phyloP scores from a whole-genome alignment of 2,797 vertebrate genomes.

The Simalia tracyae region DNA sequence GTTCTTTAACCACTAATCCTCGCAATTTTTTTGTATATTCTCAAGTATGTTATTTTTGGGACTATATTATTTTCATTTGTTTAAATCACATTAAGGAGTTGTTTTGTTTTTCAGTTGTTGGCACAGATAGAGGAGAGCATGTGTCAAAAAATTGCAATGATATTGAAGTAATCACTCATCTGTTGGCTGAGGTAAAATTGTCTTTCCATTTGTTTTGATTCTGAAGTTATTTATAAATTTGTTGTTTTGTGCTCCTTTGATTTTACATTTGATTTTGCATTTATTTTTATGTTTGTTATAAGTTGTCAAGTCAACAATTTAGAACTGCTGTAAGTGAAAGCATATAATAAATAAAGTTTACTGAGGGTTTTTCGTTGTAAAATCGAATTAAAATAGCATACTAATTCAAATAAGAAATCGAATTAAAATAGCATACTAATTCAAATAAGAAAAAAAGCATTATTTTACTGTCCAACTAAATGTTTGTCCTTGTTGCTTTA shows the following conservation, averaged over 20 bases:
- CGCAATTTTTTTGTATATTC: background rate
- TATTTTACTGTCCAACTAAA: too few relatives aligned
- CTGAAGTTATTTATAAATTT: background rate
- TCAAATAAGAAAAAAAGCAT: too few relatives aligned
- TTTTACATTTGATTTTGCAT: background rate
- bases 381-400: too few relatives aligned
- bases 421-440: too few relatives aligned
- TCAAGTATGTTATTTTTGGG: background rate
- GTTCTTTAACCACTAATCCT: background rate
- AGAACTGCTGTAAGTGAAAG: background rate
- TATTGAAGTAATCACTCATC: conserved; percentile 89
- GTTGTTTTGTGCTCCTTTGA: background rate
- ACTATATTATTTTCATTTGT: background rate
- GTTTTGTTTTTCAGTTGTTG: conserved; percentile 81
- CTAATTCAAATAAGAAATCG: too few relatives aligned
- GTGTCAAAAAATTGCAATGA: conserved; percentile 91
- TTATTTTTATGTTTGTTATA: background rate
- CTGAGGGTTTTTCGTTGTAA: too few relatives aligned
- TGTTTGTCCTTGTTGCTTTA: background rate
- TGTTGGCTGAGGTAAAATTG: conserved; percentile 87
- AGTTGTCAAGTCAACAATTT: too few relatives aligned
- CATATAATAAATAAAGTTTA: too few relatives aligned
- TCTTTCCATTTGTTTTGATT: background rate
- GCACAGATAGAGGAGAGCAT: conserved; percentile 83
- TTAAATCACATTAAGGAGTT: conserved; percentile 31